Base-by-base conservation (phyloP, 2,797 vertebrate genomes). In the Florisuga fusca region DNA sequence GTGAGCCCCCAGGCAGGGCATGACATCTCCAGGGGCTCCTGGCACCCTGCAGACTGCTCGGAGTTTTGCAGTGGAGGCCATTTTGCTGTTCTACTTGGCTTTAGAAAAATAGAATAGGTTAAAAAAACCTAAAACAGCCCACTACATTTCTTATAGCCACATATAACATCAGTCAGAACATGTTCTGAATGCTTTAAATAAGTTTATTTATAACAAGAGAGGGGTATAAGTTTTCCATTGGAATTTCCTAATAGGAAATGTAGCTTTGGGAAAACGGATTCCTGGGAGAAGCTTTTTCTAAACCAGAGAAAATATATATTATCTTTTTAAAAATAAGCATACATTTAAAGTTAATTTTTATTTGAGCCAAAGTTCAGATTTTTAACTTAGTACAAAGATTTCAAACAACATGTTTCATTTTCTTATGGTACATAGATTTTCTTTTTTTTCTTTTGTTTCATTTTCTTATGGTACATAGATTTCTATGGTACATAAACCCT, bases 181-280 rank as follows among this genome's bases (percentile, higher is more conserved):
- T 23, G 45, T 59, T 78, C 45, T 73, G 25, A 87, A 27, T 45
- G 34, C 21, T 75, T 87, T 82, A 73, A 69, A 64, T 17, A 41
- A 67, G 26, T 77, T 57, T 74, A 81, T 80, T 81, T 96, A 55
- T 62, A 81, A 34, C 23, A 59, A 72, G 34, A 86, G 4, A 5
- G 62, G 71, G n/a, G 51, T 72, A 54, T 26, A 16, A 84, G 41
- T 84, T 90, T 93, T 84, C 50, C n/a, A 38, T 16, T 72, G 51
- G 74, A 92, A 87, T 75, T 89, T 90, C 48, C 23, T 34, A 61
- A 26, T 9, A 71, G 79, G n/a, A 55, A 55, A 55, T 38, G 15
- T 29, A 73, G 51, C 67, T 89, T 81, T 62, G 90, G 71, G 58
- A 81, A 61, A 90, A 84, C 15, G 29, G 8, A 80, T 77, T 81